Evolutionary conservation across 2,888 invertebrate species (phyloP).

Genomic region (Lordiphosa fenestrarum): DNA sequence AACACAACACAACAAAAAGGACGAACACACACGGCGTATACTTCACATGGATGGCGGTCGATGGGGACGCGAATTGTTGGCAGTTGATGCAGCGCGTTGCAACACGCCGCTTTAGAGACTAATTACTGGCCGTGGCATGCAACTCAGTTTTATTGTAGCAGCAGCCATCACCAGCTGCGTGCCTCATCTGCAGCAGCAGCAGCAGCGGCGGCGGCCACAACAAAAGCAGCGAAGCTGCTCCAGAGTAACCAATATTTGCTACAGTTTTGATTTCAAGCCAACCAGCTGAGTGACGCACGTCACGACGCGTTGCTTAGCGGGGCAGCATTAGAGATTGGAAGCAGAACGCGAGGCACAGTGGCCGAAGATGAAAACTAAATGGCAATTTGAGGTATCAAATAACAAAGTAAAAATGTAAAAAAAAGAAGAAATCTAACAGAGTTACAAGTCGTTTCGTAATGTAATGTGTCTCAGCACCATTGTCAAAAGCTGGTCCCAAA

Average conservation of each 20-base stretch:
- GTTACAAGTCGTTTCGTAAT: too few relatives aligned
- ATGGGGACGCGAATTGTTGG: constrained; percentile 29
- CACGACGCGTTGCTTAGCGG: constrained; percentile 37
- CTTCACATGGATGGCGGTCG: constrained; percentile 56
- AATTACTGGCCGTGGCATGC: constrained; percentile 77
- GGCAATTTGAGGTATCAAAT: too few relatives aligned
- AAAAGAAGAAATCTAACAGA: too few relatives aligned
- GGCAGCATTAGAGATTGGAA: constrained; percentile 14
- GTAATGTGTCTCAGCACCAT: too few relatives aligned
- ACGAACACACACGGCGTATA: constrained; percentile 56
- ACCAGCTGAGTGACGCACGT: constrained; percentile 44
- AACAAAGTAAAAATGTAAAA: too few relatives aligned
- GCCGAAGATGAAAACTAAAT: not conserved
- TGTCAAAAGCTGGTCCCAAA: too few relatives aligned
- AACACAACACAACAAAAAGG: constrained; percentile 33
- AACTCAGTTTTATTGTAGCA: constrained; percentile 80
- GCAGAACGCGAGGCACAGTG: constrained; percentile 30
- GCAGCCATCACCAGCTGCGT: constrained; percentile 15
- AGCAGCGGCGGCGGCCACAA: constrained; percentile 27
- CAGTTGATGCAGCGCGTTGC: constrained; percentile 62
- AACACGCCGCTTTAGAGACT: constrained; percentile 76
- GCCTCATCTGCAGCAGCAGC: constrained; percentile 18
- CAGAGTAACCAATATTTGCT: constrained; percentile 1
- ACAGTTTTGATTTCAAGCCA: constrained; percentile 67
- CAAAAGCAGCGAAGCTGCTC: constrained; percentile 44